Base-by-base conservation (phyloP, 2,888 invertebrate species). In the Diabrotica balteata region DNA sequence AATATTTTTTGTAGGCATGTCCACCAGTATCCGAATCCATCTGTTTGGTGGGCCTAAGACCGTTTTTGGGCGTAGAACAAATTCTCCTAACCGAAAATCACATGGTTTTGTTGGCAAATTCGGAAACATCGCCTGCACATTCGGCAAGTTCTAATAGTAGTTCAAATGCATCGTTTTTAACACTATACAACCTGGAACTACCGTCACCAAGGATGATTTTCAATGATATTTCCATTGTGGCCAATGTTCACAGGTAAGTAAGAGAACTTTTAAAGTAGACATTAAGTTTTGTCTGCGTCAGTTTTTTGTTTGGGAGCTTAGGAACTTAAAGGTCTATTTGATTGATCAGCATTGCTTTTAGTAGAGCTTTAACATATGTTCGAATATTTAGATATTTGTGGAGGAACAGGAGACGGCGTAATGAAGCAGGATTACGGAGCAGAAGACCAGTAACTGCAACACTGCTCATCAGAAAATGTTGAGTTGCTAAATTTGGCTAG, bases 151-250 rank as follows among this genome's bases (percentile, higher is more conserved):
- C 84, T 0, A 82, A 80, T 66, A 81, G 82, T 71, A 83, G 84
- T 74, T 84, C 84, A 0, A 82, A 79, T 32, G 78, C 81, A 3
- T 76, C 82, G 10, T 86, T 85, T 66, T 91, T 92, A 90, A 93
- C 93, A 0, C 82, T 93, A n/a, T 93, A 93, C 80, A 90, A 89
- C 43, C 81, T 94, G 57, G 88, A 88, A 73, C 82, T 91, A 65
- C 92, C 92, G 0, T 85, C 86, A 32, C 86, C 90, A 8, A 88
- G 88, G 64, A 88, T 88, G 68, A 83, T 93, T 8, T 91, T 91
- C 78, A 87, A 88, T 65, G 93, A 93, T 79, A 89, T 93, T 76
- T 87, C 90, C 58, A 88, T 89, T 72, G 87, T 91, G 49, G 92
- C 91, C 0, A 87, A 88, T 68, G 86, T 87, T 53, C 90, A 90